These are phyloP conservation scores for Pholis gunnellus DNA, from an alignment of 2,113 vertebrate genomes.

Conservation along the genomic window DNA sequence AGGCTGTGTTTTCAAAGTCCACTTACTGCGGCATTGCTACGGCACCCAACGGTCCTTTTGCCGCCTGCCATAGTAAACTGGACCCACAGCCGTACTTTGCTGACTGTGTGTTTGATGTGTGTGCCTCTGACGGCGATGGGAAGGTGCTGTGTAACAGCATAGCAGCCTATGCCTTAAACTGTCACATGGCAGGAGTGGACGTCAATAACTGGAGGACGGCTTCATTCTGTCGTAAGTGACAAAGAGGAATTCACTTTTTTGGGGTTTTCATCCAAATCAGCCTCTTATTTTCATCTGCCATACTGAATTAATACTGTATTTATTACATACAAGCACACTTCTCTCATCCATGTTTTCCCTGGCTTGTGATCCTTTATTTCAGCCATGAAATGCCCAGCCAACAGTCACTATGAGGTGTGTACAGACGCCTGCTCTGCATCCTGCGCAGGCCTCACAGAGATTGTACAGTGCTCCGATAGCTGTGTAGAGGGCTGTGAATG, in stretches of 20 bases:
- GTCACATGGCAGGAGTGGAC: conserved; percentile 68
- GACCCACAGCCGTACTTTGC: conserved; percentile 76
- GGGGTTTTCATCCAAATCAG: background rate
- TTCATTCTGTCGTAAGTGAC: conserved; percentile 82
- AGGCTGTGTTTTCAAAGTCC: conserved; percentile 68
- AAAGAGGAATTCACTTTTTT: conserved; percentile 1
- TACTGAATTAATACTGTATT: background rate
- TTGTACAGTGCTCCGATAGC: conserved; percentile 56
- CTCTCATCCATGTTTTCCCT: background rate
- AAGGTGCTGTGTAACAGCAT: conserved; percentile 77
- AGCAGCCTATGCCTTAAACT: conserved; percentile 78
- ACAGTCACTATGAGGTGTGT: conserved; percentile 87
- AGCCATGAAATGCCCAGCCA: conserved; percentile 82
- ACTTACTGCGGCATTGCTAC: conserved; percentile 75
- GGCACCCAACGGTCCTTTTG: conserved; percentile 75
- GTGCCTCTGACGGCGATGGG: conserved; percentile 71
- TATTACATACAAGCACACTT: background rate
- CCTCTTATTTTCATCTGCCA: background rate
- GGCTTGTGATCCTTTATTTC: conserved; percentile 5
- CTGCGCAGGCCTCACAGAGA: conserved; percentile 73
- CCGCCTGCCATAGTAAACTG: conserved; percentile 72
- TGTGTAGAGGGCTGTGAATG: conserved; percentile 89
- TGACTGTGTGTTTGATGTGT: conserved; percentile 81
- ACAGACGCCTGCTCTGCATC: conserved; percentile 74
- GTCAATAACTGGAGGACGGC: conserved; percentile 79